These are phyloP conservation scores for Melolontha melolontha DNA, from an alignment of 2,888 invertebrate species.

Conservation along the genomic window DNA sequence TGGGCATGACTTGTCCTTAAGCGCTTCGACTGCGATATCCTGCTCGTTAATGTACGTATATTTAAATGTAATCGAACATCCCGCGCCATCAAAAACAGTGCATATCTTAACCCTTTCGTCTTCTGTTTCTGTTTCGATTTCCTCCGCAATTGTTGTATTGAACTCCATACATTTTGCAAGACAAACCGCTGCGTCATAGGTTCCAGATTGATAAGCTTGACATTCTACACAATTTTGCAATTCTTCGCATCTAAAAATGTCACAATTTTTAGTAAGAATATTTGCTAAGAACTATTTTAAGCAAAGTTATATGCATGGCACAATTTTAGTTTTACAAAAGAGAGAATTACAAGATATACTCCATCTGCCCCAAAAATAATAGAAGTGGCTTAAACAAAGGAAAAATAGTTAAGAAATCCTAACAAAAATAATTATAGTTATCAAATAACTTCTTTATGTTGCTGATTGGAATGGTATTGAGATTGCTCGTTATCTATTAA, in stretches of 20 bases:
- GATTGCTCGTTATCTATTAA: too few relatives aligned
- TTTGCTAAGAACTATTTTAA: too few relatives aligned
- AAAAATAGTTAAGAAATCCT: too few relatives aligned
- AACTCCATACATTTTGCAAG: conserved; percentile 56
- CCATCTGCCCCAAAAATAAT: too few relatives aligned
- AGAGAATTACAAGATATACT: too few relatives aligned
- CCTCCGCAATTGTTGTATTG: conserved; percentile 59
- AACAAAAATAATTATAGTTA: too few relatives aligned
- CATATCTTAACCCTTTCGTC: conserved; percentile 61
- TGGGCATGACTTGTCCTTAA: conserved; percentile 64
- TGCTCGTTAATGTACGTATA: conserved; percentile 63
- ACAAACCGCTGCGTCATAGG: conserved; percentile 56
- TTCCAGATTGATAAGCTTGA: conserved; percentile 66
- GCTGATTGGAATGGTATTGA: too few relatives aligned
- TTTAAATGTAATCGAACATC: conserved; percentile 66
- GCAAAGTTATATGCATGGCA: too few relatives aligned
- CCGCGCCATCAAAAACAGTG: conserved; percentile 61
- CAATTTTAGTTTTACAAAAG: too few relatives aligned
- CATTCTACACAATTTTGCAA: conserved; percentile 80
- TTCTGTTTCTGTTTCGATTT: conserved; percentile 56
- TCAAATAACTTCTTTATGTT: too few relatives aligned
- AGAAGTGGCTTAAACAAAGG: too few relatives aligned
- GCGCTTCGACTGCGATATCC: conserved; percentile 62
- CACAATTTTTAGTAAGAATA: too few relatives aligned
- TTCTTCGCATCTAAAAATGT: conserved; percentile 70